Evolutionary conservation across 2,888 invertebrate species (phyloP).

Genomic region (Rapana venosa): DNA sequence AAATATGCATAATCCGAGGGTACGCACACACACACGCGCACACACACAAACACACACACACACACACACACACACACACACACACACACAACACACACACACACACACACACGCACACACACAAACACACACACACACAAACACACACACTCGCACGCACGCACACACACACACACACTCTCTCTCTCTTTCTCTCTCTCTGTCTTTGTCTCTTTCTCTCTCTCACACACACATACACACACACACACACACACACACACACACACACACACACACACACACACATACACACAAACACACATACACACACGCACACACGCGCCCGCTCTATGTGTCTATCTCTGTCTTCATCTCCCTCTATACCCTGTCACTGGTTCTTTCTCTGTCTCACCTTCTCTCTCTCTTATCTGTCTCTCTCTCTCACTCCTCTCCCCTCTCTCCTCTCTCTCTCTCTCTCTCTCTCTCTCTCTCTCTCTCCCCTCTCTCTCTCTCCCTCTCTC

Average conservation of each 20-base stretch:
- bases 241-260: background rate
- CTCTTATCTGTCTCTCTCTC: background rate
- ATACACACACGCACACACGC: constrained; percentile 11
- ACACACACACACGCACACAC: background rate
- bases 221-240: background rate
- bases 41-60: background rate
- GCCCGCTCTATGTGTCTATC: background rate
- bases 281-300: constrained; percentile 13
- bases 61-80: background rate
- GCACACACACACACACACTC: background rate
- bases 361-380: background rate
- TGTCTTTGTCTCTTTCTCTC: too few relatives aligned
- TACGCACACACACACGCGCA: background rate
- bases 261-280: constrained; percentile 27
- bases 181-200: too few relatives aligned
- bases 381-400: background rate
- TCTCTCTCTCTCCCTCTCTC: too few relatives aligned
- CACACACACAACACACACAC: background rate
- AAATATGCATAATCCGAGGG: background rate
- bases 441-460: too few relatives aligned
- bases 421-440: background rate
- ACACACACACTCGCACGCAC: background rate
- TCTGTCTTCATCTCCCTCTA: background rate
- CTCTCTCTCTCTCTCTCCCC: too few relatives aligned
- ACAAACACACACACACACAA: background rate